Percentiles rank a stretch among this genome's conserved stretches.
phyloP scores from a whole-genome alignment of 2,113 vertebrate genomes.

The Callithrix jacchus region DNA sequence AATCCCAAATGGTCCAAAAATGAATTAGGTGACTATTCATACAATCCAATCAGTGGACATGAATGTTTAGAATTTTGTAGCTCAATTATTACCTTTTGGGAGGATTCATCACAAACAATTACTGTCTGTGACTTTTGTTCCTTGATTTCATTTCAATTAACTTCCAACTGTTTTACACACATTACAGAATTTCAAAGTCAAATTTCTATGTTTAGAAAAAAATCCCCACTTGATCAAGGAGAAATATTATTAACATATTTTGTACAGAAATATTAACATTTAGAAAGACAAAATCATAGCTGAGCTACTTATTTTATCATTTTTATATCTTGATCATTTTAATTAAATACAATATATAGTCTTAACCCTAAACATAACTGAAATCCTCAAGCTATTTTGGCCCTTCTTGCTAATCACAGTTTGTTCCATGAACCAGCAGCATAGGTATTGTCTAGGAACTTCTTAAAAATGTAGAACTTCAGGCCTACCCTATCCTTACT shows the following conservation, averaged over 20 bases:
- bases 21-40: not conserved
- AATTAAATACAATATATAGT: not conserved
- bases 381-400: not conserved
- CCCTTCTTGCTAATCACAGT: not conserved
- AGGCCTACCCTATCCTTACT: not conserved
- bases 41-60: not conserved
- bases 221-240: not conserved
- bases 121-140: not conserved
- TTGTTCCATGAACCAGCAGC: not conserved
- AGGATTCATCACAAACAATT: not conserved
- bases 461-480: not conserved
- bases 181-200: not conserved
- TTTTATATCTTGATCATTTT: not conserved
- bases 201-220: not conserved
- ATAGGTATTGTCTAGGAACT: not conserved
- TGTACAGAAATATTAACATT: not conserved
- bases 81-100: not conserved
- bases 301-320: not conserved
- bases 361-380: not conserved
- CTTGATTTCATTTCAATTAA: not conserved
- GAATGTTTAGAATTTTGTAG: not conserved
- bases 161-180: not conserved
- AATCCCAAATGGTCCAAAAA: not conserved
- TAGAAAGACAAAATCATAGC: not conserved
- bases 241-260: not conserved